These are phyloP conservation scores for Myripristis jacobus DNA, from an alignment of 2,797 vertebrate genomes.

Conservation along the genomic window DNA sequence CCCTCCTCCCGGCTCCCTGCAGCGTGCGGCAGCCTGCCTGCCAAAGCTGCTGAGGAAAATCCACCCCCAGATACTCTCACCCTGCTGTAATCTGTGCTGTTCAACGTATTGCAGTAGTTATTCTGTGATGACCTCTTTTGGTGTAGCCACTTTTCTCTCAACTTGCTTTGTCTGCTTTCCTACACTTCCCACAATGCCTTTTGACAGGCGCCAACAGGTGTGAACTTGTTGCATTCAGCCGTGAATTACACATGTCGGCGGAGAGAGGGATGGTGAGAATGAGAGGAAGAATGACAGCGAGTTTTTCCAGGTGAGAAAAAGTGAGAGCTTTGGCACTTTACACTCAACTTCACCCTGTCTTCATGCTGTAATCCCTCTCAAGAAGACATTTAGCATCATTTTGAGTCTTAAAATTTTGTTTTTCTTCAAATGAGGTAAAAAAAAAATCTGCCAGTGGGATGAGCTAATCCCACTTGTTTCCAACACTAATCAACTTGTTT, in stretches of 20 bases:
- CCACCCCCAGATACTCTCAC: slow-evolving; percentile 1
- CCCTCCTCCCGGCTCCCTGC: background rate
- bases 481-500: no score
- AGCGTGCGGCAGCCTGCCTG: background rate
- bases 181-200: slow-evolving; percentile 35
- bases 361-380: slow-evolving; percentile 22
- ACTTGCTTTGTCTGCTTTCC: slow-evolving; percentile 4
- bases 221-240: slow-evolving; percentile 26
- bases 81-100: background rate
- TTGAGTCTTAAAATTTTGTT: no score
- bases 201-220: slow-evolving; percentile 13
- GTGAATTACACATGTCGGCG: slow-evolving; percentile 26
- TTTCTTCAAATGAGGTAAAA: no score
- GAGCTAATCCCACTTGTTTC: no score
- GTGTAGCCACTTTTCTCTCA: background rate
- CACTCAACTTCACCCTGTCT: background rate
- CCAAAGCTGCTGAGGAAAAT: slow-evolving; percentile 10
- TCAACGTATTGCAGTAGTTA: background rate
- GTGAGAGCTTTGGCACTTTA: slow-evolving; percentile 1
- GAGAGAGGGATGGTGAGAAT: slow-evolving; percentile 19
- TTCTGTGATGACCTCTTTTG: background rate
- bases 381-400: no score
- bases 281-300: no score
- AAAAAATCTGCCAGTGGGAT: no score
- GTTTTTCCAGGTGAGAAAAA: slow-evolving; percentile 16